Percentiles rank a stretch among this genome's conserved stretches.
Evolutionary conservation across 2,888 invertebrate genomes (phyloP).

Genomic region (Unio pictorum): DNA sequence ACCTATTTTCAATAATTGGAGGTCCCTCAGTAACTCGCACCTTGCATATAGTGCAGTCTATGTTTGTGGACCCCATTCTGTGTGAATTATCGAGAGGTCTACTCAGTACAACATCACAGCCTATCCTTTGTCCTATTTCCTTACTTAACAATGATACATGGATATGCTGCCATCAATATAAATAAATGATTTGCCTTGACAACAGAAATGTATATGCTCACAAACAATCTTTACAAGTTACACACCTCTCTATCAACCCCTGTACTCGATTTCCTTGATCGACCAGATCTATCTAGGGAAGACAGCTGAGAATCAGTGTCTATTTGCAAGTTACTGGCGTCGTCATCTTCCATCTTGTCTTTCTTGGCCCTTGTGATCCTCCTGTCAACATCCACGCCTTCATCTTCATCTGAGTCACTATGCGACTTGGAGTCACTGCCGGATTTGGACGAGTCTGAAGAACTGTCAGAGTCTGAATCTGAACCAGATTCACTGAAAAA

Average conservation of each 20-base stretch:
- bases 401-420: slow-evolving; percentile 33
- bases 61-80: too few relatives aligned
- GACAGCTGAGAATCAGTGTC: slow-evolving; percentile 11
- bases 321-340: slow-evolving; percentile 1
- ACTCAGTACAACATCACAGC: too few relatives aligned
- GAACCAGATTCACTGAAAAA: slow-evolving; percentile 46
- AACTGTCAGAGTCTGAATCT: slow-evolving; percentile 61
- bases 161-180: too few relatives aligned
- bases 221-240: neutral
- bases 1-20: too few relatives aligned
- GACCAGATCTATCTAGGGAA: neutral
- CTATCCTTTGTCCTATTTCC: too few relatives aligned
- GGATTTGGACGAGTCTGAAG: slow-evolving; percentile 32
- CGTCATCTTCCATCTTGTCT: slow-evolving; percentile 3
- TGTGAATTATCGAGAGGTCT: too few relatives aligned
- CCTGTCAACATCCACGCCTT: slow-evolving; percentile 25
- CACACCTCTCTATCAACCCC: slow-evolving; percentile 7
- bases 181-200: neutral
- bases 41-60: too few relatives aligned
- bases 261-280: neutral
- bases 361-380: slow-evolving; percentile 18
- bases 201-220: neutral
- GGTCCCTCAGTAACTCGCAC: too few relatives aligned
- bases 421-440: slow-evolving; percentile 29
- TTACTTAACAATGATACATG: too few relatives aligned